Base-by-base conservation (phyloP, 2,888 invertebrate species). In the Anoplius nigerrimus region DNA sequence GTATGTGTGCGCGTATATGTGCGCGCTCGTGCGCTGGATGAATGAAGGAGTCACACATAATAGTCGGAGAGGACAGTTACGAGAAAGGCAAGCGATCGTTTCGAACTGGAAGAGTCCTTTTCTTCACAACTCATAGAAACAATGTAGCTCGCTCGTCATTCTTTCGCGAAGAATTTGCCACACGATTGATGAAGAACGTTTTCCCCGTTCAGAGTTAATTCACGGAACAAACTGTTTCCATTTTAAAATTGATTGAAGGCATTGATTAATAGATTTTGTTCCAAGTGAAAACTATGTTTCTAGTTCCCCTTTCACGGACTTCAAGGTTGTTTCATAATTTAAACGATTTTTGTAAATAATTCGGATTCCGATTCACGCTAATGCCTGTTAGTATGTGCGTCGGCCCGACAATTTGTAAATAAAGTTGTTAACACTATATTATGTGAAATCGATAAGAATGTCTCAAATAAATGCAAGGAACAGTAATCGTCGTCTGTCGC, bases 381-480 rank as follows among this genome's bases (percentile, higher is more conserved):
- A 82, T 82, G 75, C 81, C 84, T 79, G 80, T 83, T 82, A 80
- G 80, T 79, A 79, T 80, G 77, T 82, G 76, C 78, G 82, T 71
- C 78, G 78, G 79, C 76, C 72, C 74, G 76, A 82, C 84, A 76
- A 84, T 84, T 83, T 87, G 87, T 87, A 87, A 86, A 87, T 87
- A 87, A 85, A 84, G 81, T 84, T 85, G 84, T 81, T 79, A 81
- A 82, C 82, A 81, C 82, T 82, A 82, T 81, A 79, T 83, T 77
- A 82, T 82, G 78, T 84, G 78, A 78, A 79, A 78, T 78, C 62
- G 48, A 78, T 48, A 64, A 72, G 71, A 76, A 48, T 67, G 67
- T 80, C 77, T 72, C 55, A 72, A 79, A 79, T 79, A 79, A 76
- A 79, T 71, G 69, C 71, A 69, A 71, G 68, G 54, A 77, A 69